These are phyloP conservation scores for Onchidella celtica DNA, from an alignment of 2,888 invertebrate genomes.

Conservation along the genomic window DNA sequence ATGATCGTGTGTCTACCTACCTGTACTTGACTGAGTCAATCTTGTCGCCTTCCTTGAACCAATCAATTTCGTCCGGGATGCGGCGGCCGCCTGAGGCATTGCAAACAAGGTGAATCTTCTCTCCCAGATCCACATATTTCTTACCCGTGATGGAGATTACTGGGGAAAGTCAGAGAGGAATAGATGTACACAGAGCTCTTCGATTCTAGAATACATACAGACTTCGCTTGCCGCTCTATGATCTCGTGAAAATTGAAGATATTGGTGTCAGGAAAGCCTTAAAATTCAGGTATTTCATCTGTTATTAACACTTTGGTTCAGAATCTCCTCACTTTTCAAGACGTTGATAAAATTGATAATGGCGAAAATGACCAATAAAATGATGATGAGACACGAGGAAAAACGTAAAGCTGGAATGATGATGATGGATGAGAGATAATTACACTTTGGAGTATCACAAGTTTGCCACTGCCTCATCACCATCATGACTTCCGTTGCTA, in stretches of 20 bases:
- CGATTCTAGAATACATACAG: not conserved
- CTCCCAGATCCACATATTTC: conserved; percentile 69
- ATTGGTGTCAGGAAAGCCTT: not conserved
- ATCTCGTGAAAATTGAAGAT: not conserved
- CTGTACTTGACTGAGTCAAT: conserved; percentile 69
- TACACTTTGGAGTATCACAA: no score
- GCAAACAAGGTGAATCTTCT: conserved; percentile 66
- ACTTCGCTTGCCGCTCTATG: not conserved
- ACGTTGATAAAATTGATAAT: no score
- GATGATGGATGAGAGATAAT: no score
- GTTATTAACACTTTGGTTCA: no score
- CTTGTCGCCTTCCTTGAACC: conserved; percentile 72
- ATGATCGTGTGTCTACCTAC: no score
- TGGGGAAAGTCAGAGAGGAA: conserved; percentile 48
- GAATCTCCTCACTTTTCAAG: no score
- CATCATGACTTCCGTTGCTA: no score
- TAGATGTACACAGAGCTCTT: not conserved
- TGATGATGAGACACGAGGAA: no score
- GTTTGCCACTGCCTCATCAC: no score
- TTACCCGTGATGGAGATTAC: conserved; percentile 70
- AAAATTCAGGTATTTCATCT: no score
- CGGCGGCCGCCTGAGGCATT: conserved; percentile 74
- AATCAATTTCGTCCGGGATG: conserved; percentile 73
- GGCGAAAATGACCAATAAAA: no score
- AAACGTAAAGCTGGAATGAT: no score